Conservation (phyloP, 2,797 vertebrate genomes). For the Mormyrus hasselquistii region DNA sequence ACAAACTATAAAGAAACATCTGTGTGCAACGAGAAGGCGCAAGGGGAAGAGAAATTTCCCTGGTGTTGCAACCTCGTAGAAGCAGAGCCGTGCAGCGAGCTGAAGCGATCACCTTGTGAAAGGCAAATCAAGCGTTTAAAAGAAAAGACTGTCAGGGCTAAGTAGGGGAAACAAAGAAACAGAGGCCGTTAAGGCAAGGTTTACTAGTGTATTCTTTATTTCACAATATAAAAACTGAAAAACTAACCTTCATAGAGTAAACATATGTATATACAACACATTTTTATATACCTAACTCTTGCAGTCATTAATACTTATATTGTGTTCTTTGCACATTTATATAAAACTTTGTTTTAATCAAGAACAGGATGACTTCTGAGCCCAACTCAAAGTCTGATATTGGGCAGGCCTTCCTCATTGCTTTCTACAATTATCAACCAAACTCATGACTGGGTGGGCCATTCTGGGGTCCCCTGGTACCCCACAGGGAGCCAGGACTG, state of each 20-base stretch:
- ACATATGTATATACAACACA: neutral
- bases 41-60: neutral
- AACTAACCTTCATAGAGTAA: conserved; percentile 9
- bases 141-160: neutral
- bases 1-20: neutral
- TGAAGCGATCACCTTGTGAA: neutral
- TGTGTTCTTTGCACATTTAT: neutral
- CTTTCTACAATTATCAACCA: neutral
- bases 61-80: conserved; percentile 8
- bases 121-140: neutral
- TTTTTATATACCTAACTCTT: neutral
- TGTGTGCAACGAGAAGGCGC: neutral
- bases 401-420: neutral
- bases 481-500: neutral
- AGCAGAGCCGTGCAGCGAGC: neutral
- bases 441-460: neutral
- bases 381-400: neutral
- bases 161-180: neutral
- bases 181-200: neutral
- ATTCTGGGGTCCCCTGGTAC: neutral
- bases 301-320: neutral
- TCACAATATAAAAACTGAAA: conserved; percentile 9
- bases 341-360: neutral
- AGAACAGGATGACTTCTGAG: neutral
- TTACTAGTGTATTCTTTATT: neutral